Conservation (phyloP, 2,113 vertebrate species). For the Cyphotilapia sp. region DNA sequence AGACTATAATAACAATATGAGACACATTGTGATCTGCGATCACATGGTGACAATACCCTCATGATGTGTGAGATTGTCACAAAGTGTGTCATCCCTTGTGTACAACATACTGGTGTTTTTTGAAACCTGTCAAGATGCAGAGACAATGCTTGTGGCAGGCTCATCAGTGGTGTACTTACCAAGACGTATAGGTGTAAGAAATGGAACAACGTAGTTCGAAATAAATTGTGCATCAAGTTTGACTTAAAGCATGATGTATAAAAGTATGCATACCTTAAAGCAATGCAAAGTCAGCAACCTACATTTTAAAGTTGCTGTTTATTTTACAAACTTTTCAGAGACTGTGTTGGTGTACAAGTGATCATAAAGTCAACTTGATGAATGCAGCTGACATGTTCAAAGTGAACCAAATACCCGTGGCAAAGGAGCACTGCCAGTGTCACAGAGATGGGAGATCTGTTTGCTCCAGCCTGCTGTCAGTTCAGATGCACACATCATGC, state of each 20-base stretch:
- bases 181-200: background rate
- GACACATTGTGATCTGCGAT: background rate
- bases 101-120: background rate
- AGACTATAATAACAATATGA: background rate
- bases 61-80: background rate
- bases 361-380: background rate
- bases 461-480: slow-evolving; percentile 49
- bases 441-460: slow-evolving; percentile 18
- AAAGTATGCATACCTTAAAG: background rate
- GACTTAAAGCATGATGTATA: background rate
- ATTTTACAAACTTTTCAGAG: slow-evolving; percentile 18
- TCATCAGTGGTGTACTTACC: background rate
- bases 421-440: background rate
- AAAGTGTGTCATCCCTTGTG: background rate
- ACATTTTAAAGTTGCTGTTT: slow-evolving; percentile 2
- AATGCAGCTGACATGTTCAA: background rate
- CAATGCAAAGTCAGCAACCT: background rate
- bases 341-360: background rate
- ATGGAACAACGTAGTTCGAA: background rate
- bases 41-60: background rate
- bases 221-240: background rate
- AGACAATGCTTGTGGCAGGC: background rate
- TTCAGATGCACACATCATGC: slow-evolving; percentile 45
- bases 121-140: background rate
- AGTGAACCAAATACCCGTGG: background rate